These are phyloP conservation scores for Lasioglossum lativentre DNA, from an alignment of 2,888 invertebrate species.

Conservation along the genomic window DNA sequence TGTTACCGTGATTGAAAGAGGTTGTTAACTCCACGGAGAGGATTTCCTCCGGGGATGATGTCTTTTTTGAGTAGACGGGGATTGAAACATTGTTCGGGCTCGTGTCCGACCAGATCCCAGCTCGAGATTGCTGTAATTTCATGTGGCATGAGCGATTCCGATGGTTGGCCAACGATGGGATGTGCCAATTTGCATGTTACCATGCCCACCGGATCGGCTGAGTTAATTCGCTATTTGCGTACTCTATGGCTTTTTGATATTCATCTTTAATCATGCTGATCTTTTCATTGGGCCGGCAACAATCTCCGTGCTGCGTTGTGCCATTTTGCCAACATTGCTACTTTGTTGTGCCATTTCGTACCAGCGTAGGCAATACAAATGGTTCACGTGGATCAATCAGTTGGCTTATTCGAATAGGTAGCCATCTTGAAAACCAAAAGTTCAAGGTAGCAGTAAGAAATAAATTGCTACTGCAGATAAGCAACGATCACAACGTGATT, in stretches of 20 bases:
- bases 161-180: background rate
- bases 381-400: no score
- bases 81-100: slow-evolving; percentile 1
- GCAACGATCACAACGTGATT: no score
- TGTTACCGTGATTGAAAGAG: background rate
- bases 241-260: background rate
- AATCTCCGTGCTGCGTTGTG: background rate
- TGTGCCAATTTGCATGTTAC: background rate
- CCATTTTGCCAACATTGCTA: background rate
- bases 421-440: no score
- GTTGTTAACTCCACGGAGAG: background rate
- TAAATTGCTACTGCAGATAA: no score
- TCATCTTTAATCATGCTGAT: background rate
- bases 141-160: background rate
- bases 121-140: background rate
- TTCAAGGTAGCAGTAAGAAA: no score
- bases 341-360: background rate
- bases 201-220: background rate
- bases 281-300: background rate
- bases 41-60: slow-evolving; percentile 8
- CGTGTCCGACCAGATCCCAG: background rate
- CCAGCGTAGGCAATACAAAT: background rate
- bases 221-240: background rate
- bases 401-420: no score
- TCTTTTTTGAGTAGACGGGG: background rate